Conservation (phyloP, 2,888 invertebrate genomes). For the Apamea sordens region DNA sequence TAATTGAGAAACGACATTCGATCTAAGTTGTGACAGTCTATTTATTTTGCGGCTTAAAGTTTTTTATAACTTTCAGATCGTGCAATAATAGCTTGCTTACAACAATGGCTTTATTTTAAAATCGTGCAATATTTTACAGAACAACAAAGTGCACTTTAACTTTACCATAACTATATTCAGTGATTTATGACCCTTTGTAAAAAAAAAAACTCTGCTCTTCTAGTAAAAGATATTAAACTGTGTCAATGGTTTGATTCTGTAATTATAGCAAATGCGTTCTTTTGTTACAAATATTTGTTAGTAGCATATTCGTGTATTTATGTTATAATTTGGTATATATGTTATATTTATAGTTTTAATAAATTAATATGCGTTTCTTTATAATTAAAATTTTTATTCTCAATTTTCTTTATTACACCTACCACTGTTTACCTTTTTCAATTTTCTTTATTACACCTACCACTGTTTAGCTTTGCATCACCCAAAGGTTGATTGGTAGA, state of each 20-base stretch:
- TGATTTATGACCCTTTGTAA: constrained; percentile 19
- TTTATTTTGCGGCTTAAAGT: constrained; percentile 48
- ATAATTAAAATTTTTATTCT: too few relatives aligned
- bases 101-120: constrained; percentile 24
- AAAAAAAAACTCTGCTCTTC: not conserved
- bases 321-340: not conserved
- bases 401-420: not conserved
- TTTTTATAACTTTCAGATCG: constrained; percentile 38
- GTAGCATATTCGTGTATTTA: not conserved
- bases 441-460: not conserved
- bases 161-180: constrained; percentile 3
- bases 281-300: not conserved
- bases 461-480: not conserved
- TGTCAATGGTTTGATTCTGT: not conserved
- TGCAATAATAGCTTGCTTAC: constrained; percentile 10
- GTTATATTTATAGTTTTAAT: not conserved
- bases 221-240: not conserved
- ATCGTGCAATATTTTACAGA: constrained; percentile 7
- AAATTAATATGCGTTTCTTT: too few relatives aligned
- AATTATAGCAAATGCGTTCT: not conserved
- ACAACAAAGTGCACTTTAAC: constrained; percentile 14
- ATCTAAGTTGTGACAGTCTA: constrained; percentile 52
- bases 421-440: not conserved
- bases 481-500: too few relatives aligned
- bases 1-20: constrained; percentile 57